phyloP scores from a whole-genome alignment of 2,113 vertebrate genomes.

The Pyrgilauda ruficollis region DNA sequence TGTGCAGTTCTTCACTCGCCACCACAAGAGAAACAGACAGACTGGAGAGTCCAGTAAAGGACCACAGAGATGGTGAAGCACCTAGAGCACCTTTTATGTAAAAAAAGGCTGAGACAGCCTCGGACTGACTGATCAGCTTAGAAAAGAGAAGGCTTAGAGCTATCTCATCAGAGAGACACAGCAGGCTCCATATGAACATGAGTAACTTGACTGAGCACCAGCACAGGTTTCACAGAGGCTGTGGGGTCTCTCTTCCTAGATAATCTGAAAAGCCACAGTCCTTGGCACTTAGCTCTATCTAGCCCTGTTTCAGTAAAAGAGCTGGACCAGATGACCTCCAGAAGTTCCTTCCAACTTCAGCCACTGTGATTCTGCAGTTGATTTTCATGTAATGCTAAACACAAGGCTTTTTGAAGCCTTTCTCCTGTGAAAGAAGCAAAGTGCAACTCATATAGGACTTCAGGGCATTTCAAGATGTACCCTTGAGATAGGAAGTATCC shows the following conservation, averaged over 20 bases:
- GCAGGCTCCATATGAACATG: background rate
- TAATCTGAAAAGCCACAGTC: background rate
- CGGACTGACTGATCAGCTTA: background rate
- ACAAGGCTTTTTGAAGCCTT: background rate
- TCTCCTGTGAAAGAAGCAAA: background rate
- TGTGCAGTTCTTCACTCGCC: background rate
- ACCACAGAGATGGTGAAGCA: background rate
- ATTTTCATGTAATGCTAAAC: background rate
- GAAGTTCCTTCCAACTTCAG: background rate
- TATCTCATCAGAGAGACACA: background rate
- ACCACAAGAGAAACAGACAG: background rate
- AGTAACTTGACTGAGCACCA: background rate
- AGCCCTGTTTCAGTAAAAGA: background rate
- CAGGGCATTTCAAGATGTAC: background rate
- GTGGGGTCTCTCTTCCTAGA: too few species aligned
- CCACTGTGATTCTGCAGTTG: background rate
- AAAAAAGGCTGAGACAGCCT: background rate
- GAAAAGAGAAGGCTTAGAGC: background rate
- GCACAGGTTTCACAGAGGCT: background rate
- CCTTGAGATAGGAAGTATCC: background rate
- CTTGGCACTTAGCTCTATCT: background rate
- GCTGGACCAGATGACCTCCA: background rate
- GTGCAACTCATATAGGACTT: background rate
- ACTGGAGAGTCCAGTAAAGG: background rate
- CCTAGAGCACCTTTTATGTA: background rate